Base-by-base conservation (phyloP, 37 sponge, comb jelly and placozoan genomes). In the Theonella swinhoei region DNA sequence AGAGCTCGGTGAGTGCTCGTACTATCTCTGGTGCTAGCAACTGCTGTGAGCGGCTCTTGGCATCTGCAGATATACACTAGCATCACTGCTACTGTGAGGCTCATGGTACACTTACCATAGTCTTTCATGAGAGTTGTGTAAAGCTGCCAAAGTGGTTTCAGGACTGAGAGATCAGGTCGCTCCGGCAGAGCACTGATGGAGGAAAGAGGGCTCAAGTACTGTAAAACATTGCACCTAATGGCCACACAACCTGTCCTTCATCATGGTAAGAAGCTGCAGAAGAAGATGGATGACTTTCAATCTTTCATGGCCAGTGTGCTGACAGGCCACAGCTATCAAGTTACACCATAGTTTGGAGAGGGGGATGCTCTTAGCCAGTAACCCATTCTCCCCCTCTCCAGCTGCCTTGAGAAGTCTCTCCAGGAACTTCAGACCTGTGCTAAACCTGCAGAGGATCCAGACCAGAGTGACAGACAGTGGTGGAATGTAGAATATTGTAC, bases 131-230 rank as follows among this genome's bases (percentile, higher is more conserved):
- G 26, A 40, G 77, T 80, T 58, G 81, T 91, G 78, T 91, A 94
- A 39, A 94, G 89, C 63, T 88, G 78, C 95, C 95, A 94, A n/a
- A 94, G 83, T 58, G 95, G 95, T 33, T 88, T 91, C 30, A 94
- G 89, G 0, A 89, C 86, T 5, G 92, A 71, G 1, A 94, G 80
- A 58, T 94, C 92, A 74, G 89, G 64, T 68, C 78, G 77, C 9
- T 75, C 61, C 73, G 31, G n/a, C 8, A 39, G 74, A 39, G 74
- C n/a, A 29, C 8, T 9, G 31, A 24, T 5, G 68, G n/a, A 29
- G 31, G 68, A 9, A 24, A 66, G 68, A n/a, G n/a, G 68, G 68
- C 7, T 33, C 37, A 72, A 20, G 17, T 4, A 36, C 37, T 11
- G 72, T 22, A 22, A 22, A 34, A 42, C 35, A 26, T 2, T 30